Evolutionary conservation across 2,888 invertebrate species (phyloP), one percentile per base, ranked within the genome.

Genomic region (Cerceris ruficornis): DNA sequence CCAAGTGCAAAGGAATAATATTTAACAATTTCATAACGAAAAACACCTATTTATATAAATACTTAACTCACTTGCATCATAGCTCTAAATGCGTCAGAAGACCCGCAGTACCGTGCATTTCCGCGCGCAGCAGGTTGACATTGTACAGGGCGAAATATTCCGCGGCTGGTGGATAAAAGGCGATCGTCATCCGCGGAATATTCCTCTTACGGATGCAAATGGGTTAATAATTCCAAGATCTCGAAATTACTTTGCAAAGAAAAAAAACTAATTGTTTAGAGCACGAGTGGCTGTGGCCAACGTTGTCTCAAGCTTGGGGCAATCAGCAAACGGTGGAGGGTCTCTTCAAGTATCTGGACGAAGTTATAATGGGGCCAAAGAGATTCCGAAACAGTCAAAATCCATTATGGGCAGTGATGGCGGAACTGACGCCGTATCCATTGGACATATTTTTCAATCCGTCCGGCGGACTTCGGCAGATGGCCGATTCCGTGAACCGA

Each of bases 301-400:
- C 94, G 28, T 91, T 95, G 84, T 94, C 94, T 59, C 95, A 95
- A 88, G 92, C 94, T 67, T 95, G 95, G 95, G 95, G 95, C 11
- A 94, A 95, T 88, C 90, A 91, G 62, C 92, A 91, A 74, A 89
- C 88, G 0, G 75, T 86, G 6, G 82, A 88, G 42, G 91, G 89
- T n/a, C 81, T 92, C 6, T 83, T 89, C 55, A 76, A 89, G 62
- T 92, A 86, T 87, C 89, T 85, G 84, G 90, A 85, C 84, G 90
- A 78, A 85, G 92, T 77, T 64, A 93, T 86, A 13, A 82, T 86
- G 72, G 83, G 83, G 59, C 92, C 77, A 81, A 89, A 75, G 77
- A 92, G 85, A 89, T 92, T 73, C 80, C 92, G 86, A 73, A 90
- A 85, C 65, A 87, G 81, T 60, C 88, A 86, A 52, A 90, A 90